Base-by-base conservation (phyloP, 2,888 invertebrate species). In the Bembecia ichneumoniformis region DNA sequence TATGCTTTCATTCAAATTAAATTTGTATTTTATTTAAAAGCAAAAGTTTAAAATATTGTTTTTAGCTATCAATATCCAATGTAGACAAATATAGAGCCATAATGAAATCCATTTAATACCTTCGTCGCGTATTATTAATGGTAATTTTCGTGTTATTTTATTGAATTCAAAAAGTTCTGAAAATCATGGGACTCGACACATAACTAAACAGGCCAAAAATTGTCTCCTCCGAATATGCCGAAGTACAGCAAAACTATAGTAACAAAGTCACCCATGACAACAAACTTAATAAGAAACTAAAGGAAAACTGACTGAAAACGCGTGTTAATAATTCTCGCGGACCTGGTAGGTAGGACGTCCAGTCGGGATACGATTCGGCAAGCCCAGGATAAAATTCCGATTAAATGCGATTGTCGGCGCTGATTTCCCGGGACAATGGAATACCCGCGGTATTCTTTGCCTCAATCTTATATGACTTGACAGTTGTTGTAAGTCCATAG, bases 291-390 rank as follows among this genome's bases (percentile, higher is more conserved):
- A 71, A 66, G 60, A 68, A 73, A 71, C 63, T 58, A 65, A 66
- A 66, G 66, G 78, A 74, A 75, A 61, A 57, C 57, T 66, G 61
- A 71, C 60, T 62, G 62, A 63, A 40, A 62, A 63, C 64, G 71
- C 68, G 71, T 70, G 77, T 74, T 74, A 73, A 77, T 78, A 79
- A 79, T 80, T 73, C 74, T 69, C 73, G 71, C 77, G 77, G 79
- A 73, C 73, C 69, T 73, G 62, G 62, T 64, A 66, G 62, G 62
- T 64, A 66, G 71, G 68, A 74, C 66, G 64, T 77, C 77, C 75
- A 80, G 68, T 63, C 67, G 62, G 68, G 66, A 67, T 70, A 68
- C 69, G 71, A 69, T 73, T 71, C 69, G 66, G 64, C 59, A 56
- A 57, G 62, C 63, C 47, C 63, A 64, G 74, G 67, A 73, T 75